A percentile compares a stretch with the other conserved stretches of the same genome.
Conservation (phyloP, 1,140 invertebrate genomes). For the Pararge aegeria region DNA sequence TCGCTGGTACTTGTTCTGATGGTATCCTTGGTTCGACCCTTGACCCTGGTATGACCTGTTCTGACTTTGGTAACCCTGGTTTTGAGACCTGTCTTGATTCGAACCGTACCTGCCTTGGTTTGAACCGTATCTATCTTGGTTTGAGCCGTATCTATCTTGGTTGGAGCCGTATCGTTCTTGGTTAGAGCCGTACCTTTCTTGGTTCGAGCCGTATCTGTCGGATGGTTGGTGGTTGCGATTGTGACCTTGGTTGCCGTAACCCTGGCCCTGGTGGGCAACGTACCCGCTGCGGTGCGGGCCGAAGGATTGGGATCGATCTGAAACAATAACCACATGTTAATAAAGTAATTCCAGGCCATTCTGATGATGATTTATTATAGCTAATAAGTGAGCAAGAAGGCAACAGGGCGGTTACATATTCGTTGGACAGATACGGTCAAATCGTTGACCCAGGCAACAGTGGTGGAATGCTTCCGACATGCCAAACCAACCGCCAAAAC, state of each 20-base stretch:
- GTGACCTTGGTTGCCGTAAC: constrained; percentile 29
- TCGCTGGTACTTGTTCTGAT: constrained; percentile 3
- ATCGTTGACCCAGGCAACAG: too few relatives aligned
- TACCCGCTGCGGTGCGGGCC: constrained; percentile 61
- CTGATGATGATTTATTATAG: too few relatives aligned
- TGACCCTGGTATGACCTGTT: constrained; percentile 19
- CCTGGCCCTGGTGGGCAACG: constrained; percentile 39
- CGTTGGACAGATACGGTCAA: too few relatives aligned
- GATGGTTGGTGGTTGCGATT: constrained; percentile 5
- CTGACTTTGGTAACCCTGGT: constrained; percentile 14
- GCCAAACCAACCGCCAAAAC: too few relatives aligned
- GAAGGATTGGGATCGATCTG: constrained; percentile 59
- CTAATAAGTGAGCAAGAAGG: too few relatives aligned
- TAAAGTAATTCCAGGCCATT: too few relatives aligned
- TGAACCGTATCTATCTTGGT: constrained; percentile 25
- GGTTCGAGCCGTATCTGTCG: constrained; percentile 27
- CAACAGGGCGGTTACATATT: too few relatives aligned
- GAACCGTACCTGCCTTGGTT: constrained; percentile 25
- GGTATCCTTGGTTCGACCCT: constrained; percentile 14
- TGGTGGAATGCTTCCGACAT: too few relatives aligned
- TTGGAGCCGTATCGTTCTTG: constrained; percentile 27
- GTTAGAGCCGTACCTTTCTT: constrained; percentile 29
- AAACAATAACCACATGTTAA: constrained; percentile 31
- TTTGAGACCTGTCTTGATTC: constrained; percentile 29
- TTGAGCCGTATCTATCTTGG: constrained; percentile 28